Base-by-base conservation (phyloP, 2,113 vertebrate genomes). In the Mormyrus iriodes region DNA sequence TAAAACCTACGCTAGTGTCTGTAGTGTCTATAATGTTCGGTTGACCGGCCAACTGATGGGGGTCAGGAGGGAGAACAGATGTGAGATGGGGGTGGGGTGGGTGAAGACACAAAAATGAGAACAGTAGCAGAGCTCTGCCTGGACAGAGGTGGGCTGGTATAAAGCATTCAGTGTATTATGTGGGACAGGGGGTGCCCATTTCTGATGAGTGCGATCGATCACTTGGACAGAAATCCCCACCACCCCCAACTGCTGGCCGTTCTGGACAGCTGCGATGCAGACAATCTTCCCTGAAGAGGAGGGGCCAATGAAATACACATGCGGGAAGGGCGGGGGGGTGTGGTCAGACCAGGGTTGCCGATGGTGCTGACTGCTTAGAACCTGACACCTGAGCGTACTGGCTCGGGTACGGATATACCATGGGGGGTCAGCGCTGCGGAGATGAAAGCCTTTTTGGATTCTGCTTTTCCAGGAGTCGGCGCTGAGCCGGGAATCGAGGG, bases 241-340 rank as follows among this genome's bases (percentile, higher is more conserved):
- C 9, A 13, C 5, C 17, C 10, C 17, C 12, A 35, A 52, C 39
- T 42, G 55, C 31, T 31, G 44, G 42, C 10, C 42, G 27, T 49
- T 19, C 27, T 3, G 44, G 24, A 27, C 58, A 31, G 49, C 87
- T 58, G 76, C 53, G 35, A 55, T 17, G 44, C 3, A 24, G 53
- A 35, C 76, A 15, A 73, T 89, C 76, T 89, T 82, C 52, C 39
- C 53, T 52, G 51, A 89, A 84, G 44, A 35, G n/a, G 69, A 39
- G 10, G 35, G 31, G 27, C 24, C n/a, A 79, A 82, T 84, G 35
- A 83, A 89, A 58, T 44, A 83, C 82, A 39, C 53, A 89, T 89
- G 88, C 31, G 39, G n/a, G n/a, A n/a, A n/a, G n/a, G n/a, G 69
- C 2, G n/a, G n/a, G 61, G 61, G 61, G 9, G 44, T n/a, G n/a